Conservation (phyloP, 1,140 invertebrate genomes). For the Parapsyche elsis region DNA sequence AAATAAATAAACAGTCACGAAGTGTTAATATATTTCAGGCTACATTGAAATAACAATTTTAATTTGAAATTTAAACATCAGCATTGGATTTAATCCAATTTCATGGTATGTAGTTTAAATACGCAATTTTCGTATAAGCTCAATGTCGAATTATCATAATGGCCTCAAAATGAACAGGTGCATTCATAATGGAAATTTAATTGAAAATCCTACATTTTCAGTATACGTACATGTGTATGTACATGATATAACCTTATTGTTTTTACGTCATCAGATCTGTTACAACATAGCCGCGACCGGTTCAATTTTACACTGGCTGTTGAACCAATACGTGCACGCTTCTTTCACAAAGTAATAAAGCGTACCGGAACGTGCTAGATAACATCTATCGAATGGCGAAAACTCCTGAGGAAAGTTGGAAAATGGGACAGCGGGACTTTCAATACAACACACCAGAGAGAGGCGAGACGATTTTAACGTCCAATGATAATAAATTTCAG, state of each 20-base stretch:
- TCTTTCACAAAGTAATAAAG: conserved; percentile 51
- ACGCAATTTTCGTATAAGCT: too few relatives aligned
- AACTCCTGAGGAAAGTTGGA: conserved; percentile 6
- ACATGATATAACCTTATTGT: not conserved
- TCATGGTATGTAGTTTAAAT: too few relatives aligned
- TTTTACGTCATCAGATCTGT: not conserved
- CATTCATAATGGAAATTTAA: not conserved
- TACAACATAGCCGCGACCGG: not conserved
- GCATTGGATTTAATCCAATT: too few relatives aligned
- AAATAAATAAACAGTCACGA: too few relatives aligned
- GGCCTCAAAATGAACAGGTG: not conserved
- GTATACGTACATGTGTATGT: not conserved
- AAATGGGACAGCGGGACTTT: conserved; percentile 39
- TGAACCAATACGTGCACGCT: not conserved
- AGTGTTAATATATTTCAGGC: too few relatives aligned
- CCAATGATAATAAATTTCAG: not conserved
- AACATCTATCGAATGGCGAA: conserved; percentile 32
- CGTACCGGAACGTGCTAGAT: conserved; percentile 46
- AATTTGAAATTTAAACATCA: too few relatives aligned
- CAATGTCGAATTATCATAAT: not conserved
- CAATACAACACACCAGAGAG: conserved; percentile 36
- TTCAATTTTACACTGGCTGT: conserved; percentile 2
- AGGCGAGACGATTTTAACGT: conserved; percentile 12
- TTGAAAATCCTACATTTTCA: not conserved
- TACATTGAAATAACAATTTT: too few relatives aligned